A percentile compares a stretch with the other conserved stretches of the same genome.
Evolutionary conservation across 1,140 invertebrate genomes (phyloP).

Genomic region (Melipona quadrifasciata): DNA sequence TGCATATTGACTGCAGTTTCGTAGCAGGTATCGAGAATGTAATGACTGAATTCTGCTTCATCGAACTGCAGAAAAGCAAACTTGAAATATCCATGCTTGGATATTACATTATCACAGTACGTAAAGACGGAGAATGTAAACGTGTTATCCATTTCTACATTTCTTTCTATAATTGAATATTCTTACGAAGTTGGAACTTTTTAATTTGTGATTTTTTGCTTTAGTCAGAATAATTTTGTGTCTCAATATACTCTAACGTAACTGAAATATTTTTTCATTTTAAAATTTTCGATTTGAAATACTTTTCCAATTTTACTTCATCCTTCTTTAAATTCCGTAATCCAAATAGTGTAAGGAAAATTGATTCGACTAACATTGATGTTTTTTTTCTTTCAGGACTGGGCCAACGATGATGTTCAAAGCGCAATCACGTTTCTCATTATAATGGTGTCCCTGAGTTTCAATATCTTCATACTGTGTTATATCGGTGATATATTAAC

Average conservation of each 20-base stretch:
- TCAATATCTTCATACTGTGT: constrained; percentile 71
- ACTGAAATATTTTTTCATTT: no score
- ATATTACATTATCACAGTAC: constrained; percentile 68
- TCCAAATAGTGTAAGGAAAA: background rate
- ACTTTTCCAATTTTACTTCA: background rate
- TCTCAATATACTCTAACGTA: background rate
- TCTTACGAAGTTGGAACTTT: constrained; percentile 31
- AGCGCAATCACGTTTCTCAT: constrained; percentile 42
- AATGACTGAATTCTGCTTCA: constrained; percentile 58
- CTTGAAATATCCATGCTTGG: constrained; percentile 65
- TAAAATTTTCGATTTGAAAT: no score
- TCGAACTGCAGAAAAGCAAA: constrained; percentile 64
- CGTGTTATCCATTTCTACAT: background rate
- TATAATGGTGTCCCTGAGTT: constrained; percentile 44
- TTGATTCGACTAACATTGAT: background rate
- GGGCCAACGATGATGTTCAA: constrained; percentile 38
- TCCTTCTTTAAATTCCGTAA: background rate
- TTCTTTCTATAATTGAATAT: background rate
- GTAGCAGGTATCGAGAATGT: constrained; percentile 56
- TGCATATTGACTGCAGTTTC: constrained; percentile 53
- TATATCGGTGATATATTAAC: constrained; percentile 67
- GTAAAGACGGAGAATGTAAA: background rate
- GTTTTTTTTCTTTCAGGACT: constrained; percentile 58
- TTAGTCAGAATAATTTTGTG: background rate
- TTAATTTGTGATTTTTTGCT: constrained; percentile 56